Percentiles rank a stretch among this genome's conserved stretches.
Conservation (phyloP, 2,797 vertebrate species). For the Sciurus carolinensis region DNA sequence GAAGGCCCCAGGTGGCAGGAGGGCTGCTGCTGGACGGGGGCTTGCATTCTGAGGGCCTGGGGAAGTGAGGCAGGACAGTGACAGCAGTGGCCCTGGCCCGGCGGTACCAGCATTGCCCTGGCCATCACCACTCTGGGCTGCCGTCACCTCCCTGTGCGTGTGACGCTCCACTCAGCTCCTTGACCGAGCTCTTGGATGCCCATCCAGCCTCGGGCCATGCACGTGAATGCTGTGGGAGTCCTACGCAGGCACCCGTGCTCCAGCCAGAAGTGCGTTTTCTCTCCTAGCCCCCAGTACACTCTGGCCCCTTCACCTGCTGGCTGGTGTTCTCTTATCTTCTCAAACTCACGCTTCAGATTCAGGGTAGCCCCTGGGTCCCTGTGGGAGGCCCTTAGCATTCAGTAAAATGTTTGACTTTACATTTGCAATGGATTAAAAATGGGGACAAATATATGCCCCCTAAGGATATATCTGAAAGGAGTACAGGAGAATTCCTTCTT, state of each 20-base stretch:
- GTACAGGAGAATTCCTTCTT: not conserved
- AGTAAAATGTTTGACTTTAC: not conserved
- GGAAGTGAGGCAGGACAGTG: not conserved
- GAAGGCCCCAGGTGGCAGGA: not conserved
- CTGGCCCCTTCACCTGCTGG: not conserved
- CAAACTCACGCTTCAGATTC: not conserved
- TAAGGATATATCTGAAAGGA: not conserved
- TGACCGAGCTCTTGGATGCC: too few species aligned
- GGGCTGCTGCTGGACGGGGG: not conserved
- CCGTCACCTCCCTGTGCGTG: too few species aligned
- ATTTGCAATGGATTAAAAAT: not conserved
- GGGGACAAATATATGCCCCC: not conserved
- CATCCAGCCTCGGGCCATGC: not conserved
- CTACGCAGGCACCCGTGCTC: rapidly evolving
- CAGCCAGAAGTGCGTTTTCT: not conserved
- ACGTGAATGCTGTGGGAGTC: not conserved
- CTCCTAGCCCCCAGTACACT: not conserved
- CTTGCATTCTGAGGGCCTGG: not conserved
- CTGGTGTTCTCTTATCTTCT: conserved; percentile 1
- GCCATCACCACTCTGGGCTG: too few species aligned
- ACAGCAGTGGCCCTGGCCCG: too few species aligned
- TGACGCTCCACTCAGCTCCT: too few species aligned
- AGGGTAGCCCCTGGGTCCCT: not conserved
- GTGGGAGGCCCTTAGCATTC: not conserved
- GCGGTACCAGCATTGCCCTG: not conserved